Conservation (phyloP, 2,888 invertebrate genomes). For the Mechanitis messenoides region DNA sequence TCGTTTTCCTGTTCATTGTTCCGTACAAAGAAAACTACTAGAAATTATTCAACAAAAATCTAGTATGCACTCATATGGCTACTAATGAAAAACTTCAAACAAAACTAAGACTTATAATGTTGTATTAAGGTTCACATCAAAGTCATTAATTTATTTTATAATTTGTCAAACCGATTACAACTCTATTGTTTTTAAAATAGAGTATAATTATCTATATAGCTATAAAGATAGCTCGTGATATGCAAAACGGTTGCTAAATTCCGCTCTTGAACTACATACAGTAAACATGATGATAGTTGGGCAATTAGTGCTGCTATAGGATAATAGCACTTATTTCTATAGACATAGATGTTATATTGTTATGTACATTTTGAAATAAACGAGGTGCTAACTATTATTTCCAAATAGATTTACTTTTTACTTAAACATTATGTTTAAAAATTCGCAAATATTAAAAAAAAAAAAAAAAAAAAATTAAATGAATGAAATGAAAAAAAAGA, state of each 20-base stretch:
- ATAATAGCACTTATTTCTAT: slow-evolving; percentile 17
- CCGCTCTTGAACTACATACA: slow-evolving; percentile 58
- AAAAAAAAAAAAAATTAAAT: too few species aligned
- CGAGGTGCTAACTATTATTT: neutral
- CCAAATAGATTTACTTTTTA: too few species aligned
- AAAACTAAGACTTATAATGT: too few species aligned
- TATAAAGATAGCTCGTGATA: slow-evolving; percentile 36
- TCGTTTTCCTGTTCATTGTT: too few species aligned
- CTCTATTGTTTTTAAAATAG: slow-evolving; percentile 29
- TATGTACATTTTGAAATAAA: neutral
- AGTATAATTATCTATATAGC: slow-evolving; percentile 11
- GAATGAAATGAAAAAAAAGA: too few species aligned
- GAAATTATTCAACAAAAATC: too few species aligned
- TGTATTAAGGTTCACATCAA: neutral
- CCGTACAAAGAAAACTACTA: too few species aligned
- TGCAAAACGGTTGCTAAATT: slow-evolving; percentile 54
- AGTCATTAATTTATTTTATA: neutral
- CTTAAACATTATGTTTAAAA: too few species aligned
- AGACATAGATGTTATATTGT: neutral
- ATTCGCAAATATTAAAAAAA: too few species aligned
- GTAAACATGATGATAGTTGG: slow-evolving; percentile 47
- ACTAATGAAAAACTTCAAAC: too few species aligned
- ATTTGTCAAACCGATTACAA: slow-evolving; percentile 28
- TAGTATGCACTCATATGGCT: too few species aligned
- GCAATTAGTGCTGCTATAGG: slow-evolving; percentile 31